Evolutionary conservation across 2,888 invertebrate genomes (phyloP).

Genomic region (Scelioninae gen. 1): DNA sequence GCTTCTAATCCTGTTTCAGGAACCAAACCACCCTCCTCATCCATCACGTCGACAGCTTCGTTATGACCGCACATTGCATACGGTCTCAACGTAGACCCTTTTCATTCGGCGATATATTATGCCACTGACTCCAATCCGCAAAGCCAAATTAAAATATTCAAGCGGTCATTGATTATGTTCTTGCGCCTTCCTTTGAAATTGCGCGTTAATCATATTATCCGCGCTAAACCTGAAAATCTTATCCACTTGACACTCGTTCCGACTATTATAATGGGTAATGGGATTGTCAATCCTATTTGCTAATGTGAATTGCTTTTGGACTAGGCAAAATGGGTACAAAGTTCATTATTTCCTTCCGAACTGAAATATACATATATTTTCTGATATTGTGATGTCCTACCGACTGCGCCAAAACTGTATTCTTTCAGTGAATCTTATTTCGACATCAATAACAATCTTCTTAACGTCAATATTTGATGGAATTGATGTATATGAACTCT

Average conservation of each 20-base stretch:
- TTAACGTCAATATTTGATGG: too few relatives aligned
- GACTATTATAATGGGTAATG: slow-evolving; percentile 10
- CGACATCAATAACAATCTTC: too few relatives aligned
- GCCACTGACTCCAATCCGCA: slow-evolving; percentile 63
- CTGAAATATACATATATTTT: too few relatives aligned
- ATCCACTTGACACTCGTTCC: slow-evolving; percentile 36
- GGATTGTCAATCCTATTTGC: slow-evolving; percentile 1
- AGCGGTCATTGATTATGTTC: slow-evolving; percentile 64
- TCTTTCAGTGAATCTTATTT: too few relatives aligned
- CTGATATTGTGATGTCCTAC: too few relatives aligned
- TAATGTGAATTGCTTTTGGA: background rate
- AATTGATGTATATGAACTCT: too few relatives aligned
- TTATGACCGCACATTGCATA: slow-evolving; percentile 81
- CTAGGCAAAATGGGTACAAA: too few relatives aligned
- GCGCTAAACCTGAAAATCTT: slow-evolving; percentile 17
- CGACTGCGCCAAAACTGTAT: too few relatives aligned
- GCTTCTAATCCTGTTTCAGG: slow-evolving; percentile 76
- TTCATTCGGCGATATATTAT: slow-evolving; percentile 78
- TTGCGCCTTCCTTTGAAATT: slow-evolving; percentile 24
- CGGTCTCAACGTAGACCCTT: slow-evolving; percentile 77
- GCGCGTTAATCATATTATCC: slow-evolving; percentile 36
- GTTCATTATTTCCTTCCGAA: too few relatives aligned
- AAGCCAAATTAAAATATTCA: slow-evolving; percentile 72
- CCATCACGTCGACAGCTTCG: slow-evolving; percentile 83
- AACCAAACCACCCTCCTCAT: slow-evolving; percentile 77